These are phyloP conservation scores for Pangasius sanitwongsei DNA, from an alignment of 2,797 vertebrate species.

Conservation along the genomic window DNA sequence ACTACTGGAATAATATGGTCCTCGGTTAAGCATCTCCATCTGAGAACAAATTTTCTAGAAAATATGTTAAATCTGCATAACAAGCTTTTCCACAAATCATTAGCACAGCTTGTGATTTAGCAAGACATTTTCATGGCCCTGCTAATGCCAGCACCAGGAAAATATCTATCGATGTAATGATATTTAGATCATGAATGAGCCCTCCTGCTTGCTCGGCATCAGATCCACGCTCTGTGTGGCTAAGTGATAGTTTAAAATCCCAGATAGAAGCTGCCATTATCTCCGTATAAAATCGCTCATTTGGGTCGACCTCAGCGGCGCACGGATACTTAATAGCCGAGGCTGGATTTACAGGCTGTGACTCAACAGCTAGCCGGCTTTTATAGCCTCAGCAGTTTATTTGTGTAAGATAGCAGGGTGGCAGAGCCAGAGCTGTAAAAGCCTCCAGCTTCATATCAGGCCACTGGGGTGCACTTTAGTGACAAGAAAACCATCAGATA, in stretches of 20 bases:
- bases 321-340: conserved; percentile 42
- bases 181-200: conserved; percentile 13
- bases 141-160: background rate
- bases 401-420: conserved; percentile 43
- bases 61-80: background rate
- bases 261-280: conserved; percentile 54
- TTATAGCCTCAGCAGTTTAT: conserved; percentile 50
- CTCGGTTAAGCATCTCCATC: background rate
- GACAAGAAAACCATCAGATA: conserved; percentile 17
- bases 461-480: conserved; percentile 10
- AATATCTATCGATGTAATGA: conserved; percentile 1
- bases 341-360: conserved; percentile 49
- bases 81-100: background rate
- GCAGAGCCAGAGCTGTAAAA: conserved; percentile 14
- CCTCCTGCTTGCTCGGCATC: conserved; percentile 13
- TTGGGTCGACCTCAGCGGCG: conserved; percentile 41
- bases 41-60: background rate
- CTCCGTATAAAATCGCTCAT: conserved; percentile 43
- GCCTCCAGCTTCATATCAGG: background rate
- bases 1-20: background rate
- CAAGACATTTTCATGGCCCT: background rate
- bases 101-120: background rate
- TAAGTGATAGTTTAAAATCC: conserved; percentile 49
- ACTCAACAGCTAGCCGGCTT: conserved; percentile 44
- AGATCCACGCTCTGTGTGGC: conserved; percentile 25